Conservation (phyloP, 1,140 invertebrate genomes). For the Belonocnema kinseyi region DNA sequence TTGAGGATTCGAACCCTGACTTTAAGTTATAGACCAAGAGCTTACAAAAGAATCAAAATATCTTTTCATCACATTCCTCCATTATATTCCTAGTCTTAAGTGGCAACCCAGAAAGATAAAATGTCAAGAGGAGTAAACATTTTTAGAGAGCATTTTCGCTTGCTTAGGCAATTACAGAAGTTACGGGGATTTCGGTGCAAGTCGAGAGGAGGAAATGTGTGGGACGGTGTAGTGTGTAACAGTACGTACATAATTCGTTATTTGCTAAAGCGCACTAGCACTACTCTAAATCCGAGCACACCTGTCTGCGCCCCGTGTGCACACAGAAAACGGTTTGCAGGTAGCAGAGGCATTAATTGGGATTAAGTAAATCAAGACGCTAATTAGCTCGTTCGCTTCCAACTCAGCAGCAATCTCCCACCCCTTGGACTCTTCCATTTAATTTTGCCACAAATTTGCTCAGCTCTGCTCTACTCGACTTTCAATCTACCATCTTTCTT, state of each 20-base stretch:
- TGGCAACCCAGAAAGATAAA: constrained; percentile 33
- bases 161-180: constrained; percentile 49
- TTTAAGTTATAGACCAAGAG: no score
- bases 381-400: constrained; percentile 72
- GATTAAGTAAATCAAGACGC: constrained; percentile 77
- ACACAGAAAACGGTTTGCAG: constrained; percentile 50
- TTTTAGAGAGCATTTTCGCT: constrained; percentile 37
- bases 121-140: constrained; percentile 48
- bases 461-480: constrained; percentile 41
- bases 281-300: constrained; percentile 52
- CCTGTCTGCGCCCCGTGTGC: constrained; percentile 51
- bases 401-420: constrained; percentile 51
- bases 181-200: constrained; percentile 33
- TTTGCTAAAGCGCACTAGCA: constrained; percentile 64
- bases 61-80: no score
- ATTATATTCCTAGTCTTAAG: no score
- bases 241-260: constrained; percentile 71
- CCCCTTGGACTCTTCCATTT: constrained; percentile 58
- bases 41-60: no score
- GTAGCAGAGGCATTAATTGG: constrained; percentile 73
- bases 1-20: no score
- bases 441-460: constrained; percentile 72
- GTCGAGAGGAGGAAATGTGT: background rate
- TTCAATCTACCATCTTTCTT: constrained; percentile 17
- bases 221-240: constrained; percentile 55